These are phyloP conservation scores for Actinernus sp. DNA, from an alignment of 92 coral and sea anemone genomes.

Conservation along the genomic window DNA sequence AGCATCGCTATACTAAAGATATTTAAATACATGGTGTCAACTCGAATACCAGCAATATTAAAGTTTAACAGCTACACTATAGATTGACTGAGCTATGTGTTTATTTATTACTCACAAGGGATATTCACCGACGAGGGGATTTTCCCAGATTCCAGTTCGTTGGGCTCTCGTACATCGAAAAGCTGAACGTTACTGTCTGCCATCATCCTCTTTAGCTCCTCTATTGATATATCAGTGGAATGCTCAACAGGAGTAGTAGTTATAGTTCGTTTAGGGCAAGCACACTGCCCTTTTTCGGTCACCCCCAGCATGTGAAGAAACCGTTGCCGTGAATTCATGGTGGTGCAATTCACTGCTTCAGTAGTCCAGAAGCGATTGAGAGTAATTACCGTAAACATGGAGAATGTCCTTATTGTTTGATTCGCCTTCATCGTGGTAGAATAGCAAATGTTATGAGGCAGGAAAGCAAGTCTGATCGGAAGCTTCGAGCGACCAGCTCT, in stretches of 20 bases:
- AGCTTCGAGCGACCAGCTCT: no score
- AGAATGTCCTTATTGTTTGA: slow-evolving; percentile 28
- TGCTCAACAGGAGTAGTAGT: slow-evolving; percentile 19
- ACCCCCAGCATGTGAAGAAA: slow-evolving; percentile 61
- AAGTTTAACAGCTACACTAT: no score
- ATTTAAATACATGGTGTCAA: neutral
- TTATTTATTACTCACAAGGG: slow-evolving; percentile 60
- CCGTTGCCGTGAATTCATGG: slow-evolving; percentile 43
- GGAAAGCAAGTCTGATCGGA: no score
- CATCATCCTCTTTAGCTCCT: slow-evolving; percentile 41
- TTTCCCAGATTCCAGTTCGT: slow-evolving; percentile 60
- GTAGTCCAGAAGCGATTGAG: slow-evolving; percentile 42
- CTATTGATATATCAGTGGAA: slow-evolving; percentile 34
- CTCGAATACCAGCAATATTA: no score
- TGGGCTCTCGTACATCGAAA: slow-evolving; percentile 70
- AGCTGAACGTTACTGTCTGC: slow-evolving; percentile 39
- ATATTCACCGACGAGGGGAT: slow-evolving; percentile 52
- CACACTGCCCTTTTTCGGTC: slow-evolving; percentile 50
- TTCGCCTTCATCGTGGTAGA: slow-evolving; percentile 23
- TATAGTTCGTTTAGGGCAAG: slow-evolving; percentile 42
- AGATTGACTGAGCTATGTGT: no score
- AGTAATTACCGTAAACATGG: slow-evolving; percentile 35
- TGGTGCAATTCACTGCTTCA: slow-evolving; percentile 37
- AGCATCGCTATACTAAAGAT: no score
- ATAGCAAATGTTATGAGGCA: neutral